Evolutionary conservation across 2,888 invertebrate species (phyloP).

Genomic region (Eupithecia inturbata): DNA sequence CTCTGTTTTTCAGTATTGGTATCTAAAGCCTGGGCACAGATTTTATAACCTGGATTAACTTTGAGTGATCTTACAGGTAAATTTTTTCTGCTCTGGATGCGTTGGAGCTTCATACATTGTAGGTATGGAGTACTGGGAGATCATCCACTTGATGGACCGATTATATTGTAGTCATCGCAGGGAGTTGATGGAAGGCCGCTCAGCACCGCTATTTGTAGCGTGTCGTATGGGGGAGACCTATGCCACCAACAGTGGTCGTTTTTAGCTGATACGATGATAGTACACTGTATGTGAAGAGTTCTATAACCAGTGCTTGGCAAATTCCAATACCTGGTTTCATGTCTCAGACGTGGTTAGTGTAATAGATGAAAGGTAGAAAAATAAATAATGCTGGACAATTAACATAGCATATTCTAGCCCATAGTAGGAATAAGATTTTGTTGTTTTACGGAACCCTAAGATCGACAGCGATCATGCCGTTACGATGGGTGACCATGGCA

Average conservation of each 20-base stretch:
- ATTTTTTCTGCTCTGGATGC: not conserved
- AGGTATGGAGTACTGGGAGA: too few species aligned
- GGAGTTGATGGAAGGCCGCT: too few species aligned
- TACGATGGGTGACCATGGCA: conserved; percentile 81
- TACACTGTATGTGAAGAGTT: not conserved
- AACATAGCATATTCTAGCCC: too few species aligned
- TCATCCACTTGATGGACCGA: too few species aligned
- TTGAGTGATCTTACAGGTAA: not conserved
- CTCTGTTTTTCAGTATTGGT: not conserved
- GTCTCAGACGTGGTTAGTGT: not conserved
- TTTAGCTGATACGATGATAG: too few species aligned
- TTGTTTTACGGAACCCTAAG: conserved; percentile 46
- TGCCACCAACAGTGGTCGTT: too few species aligned
- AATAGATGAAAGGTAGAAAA: not conserved
- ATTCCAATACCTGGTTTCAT: not conserved
- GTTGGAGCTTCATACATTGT: too few species aligned
- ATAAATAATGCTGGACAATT: too few species aligned
- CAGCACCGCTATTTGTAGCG: too few species aligned
- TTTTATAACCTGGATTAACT: too few species aligned
- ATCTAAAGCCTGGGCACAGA: not conserved
- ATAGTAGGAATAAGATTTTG: not conserved
- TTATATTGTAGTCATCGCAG: too few species aligned
- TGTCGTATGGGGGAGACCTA: too few species aligned
- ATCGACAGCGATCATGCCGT: conserved; percentile 69
- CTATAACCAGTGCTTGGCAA: not conserved